Evolutionary conservation across 30 jellyfish, hydroid and myxozoan species (phyloP), one percentile per base, ranked within the genome.

Genomic region (Chironex yamaguchii): DNA sequence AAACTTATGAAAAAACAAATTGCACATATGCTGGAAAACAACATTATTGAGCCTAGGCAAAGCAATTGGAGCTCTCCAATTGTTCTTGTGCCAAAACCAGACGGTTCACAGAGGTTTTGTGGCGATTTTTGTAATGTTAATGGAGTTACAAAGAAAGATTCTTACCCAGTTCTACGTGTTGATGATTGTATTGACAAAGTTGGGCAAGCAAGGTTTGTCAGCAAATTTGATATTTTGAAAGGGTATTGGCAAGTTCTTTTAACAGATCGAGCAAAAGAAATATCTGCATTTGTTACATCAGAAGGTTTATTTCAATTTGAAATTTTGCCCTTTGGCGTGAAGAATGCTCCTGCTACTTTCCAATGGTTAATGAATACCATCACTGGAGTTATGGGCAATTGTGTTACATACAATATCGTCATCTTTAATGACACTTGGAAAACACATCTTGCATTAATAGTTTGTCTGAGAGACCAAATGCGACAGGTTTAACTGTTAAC

Each of bases 51-150:
- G 49, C 94, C 85, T 23, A 30, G 85, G 22, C 35, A 33, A n/a
- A 81, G 97, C 91, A 95, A 90, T 11, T 89, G 86, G 94, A 25
- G 81, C 9, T 28, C 96, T 1, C 97, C 97, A 17, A 54, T 81
- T 20, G 97, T 89, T n/a, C 85, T 79, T 20, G 86, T 89, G 29
- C 12, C 34, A 9, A 89, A 80, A 51, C 72, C 72, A n/a, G 86
- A 81, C 30, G 95, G 85, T 23, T 14, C 65, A n/a, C n/a, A 33
- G 21, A 82, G 97, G 0, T 71, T 89, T 50, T 90, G 97, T 63
- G 31, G 69, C 21, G 97, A 89, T 49, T 89, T 65, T 36, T 32
- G 96, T 17, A 71, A 81, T 30, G 58, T 89, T 32, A 89, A 67
- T 54, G 36, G 84, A 14, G 84, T 89, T 25, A 89, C 97, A 34